Evolutionary conservation across 2,113 vertebrate genomes (phyloP), one percentile per base, ranked within the genome.

Genomic region (Triplophysa dalaica): DNA sequence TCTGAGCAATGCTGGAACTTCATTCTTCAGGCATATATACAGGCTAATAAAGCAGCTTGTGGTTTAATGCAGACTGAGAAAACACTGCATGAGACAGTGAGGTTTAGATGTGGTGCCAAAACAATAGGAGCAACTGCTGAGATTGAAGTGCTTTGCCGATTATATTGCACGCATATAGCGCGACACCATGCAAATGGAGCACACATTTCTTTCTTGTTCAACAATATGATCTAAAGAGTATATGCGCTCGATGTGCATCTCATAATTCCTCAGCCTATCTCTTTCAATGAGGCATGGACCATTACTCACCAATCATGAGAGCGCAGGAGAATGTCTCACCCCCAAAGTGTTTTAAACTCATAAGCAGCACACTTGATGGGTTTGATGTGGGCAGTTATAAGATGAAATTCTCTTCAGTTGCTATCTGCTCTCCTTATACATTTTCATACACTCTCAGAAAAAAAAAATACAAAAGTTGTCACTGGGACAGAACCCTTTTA

Each of bases 61-160:
- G 17, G 69, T 26, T 72, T 19, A 73, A 17, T 26, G 70, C 29
- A 74, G 54, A 29, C 54, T 75, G 56, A 41, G 58, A 63, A 75
- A 63, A 48, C 21, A 48, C 33, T 0, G 41, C 58, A 63, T 45
- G 58, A 73, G 54, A 17, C 68, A 52, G 45, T 12, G 2, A 52
- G 29, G n/a, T 60, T 60, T 60, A 8, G 21, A 75, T 60, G 62
- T 2, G 21, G 29, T 63, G 58, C 61, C 60, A 50, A 26, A 29
- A 64, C 22, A 16, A 21, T 10, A 21, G 19, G 54, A 74, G 70
- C 13, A 61, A 13, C 56, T 61, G 52, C 54, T 38, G 33, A 38
- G 33, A 73, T 60, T 19, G 21, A 56, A 43, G 17, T 7, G 2
- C 17, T 61, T 5, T 16, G 17, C 33, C 56, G 33, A 73, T 73